phyloP scores from a whole-genome alignment of 1,140 invertebrate genomes.

The Pinna nobilis region DNA sequence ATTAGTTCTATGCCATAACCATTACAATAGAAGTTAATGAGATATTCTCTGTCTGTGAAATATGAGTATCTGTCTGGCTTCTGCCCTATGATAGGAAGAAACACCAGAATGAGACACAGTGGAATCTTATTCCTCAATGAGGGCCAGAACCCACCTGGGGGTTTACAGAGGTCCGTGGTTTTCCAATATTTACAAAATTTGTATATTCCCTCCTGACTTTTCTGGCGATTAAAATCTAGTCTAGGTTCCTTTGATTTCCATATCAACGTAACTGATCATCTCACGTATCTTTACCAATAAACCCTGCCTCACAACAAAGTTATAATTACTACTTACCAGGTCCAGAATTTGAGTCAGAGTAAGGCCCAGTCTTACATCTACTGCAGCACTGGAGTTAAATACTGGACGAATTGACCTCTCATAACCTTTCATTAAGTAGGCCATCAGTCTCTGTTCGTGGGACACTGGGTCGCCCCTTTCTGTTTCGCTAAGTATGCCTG shows the following conservation, averaged over 20 bases:
- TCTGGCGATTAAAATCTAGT: not conserved
- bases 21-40: too few relatives aligned
- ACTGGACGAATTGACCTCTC: constrained; percentile 56
- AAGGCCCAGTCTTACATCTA: constrained; percentile 49
- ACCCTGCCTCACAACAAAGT: not conserved
- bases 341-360: constrained; percentile 63
- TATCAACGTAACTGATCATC: not conserved
- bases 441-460: constrained; percentile 38
- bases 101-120: too few relatives aligned
- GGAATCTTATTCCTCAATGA: too few relatives aligned
- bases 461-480: too few relatives aligned
- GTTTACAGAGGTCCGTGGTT: too few relatives aligned
- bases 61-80: too few relatives aligned
- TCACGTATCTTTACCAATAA: not conserved
- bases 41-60: too few relatives aligned
- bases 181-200: too few relatives aligned
- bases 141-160: too few relatives aligned
- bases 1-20: too few relatives aligned
- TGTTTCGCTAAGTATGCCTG: too few relatives aligned
- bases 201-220: not conserved
- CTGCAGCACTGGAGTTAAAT: constrained; percentile 38
- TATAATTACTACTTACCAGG: constrained; percentile 46
- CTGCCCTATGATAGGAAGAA: too few relatives aligned
- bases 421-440: constrained; percentile 43
- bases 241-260: not conserved